phyloP scores from a whole-genome alignment of 2,113 vertebrate species.

The Elephas maximus region DNA sequence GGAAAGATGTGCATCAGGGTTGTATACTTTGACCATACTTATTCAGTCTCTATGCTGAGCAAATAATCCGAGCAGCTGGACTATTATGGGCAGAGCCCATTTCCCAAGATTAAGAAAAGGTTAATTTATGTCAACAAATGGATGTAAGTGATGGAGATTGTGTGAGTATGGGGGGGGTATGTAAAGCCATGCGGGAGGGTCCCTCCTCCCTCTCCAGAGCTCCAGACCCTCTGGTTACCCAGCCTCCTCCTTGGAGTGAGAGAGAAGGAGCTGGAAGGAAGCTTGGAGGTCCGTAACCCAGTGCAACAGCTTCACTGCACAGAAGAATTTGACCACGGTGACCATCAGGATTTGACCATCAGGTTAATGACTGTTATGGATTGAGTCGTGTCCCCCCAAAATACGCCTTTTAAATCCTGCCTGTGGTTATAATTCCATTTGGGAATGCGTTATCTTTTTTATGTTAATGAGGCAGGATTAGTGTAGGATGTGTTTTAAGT shows the following conservation, averaged over 20 bases:
- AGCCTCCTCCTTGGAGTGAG: not conserved
- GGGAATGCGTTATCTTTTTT: too few relatives aligned
- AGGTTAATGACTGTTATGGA: too few relatives aligned
- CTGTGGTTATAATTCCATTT: too few relatives aligned
- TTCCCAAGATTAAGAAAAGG: not conserved
- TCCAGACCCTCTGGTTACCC: not conserved
- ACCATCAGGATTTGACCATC: too few relatives aligned
- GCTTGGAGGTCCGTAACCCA: not conserved
- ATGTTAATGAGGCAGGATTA: too few relatives aligned
- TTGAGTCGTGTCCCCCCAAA: too few relatives aligned
- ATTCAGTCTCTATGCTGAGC: too few relatives aligned
- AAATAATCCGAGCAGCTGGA: too few relatives aligned
- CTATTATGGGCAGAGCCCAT: not conserved
- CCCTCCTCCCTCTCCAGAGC: not conserved
- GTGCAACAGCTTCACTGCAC: not conserved
- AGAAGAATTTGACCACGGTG: not conserved
- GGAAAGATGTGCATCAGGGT: too few relatives aligned
- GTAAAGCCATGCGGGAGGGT: not conserved
- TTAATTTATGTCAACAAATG: not conserved
- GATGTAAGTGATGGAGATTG: not conserved
- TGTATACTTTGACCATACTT: too few relatives aligned
- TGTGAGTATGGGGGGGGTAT: rapidly evolving
- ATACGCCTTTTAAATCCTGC: too few relatives aligned
- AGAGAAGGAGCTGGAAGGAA: not conserved
- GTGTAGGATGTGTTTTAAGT: too few relatives aligned